Base-by-base conservation (phyloP, 1,140 invertebrate genomes). In the Scaptomyza graminum region DNA sequence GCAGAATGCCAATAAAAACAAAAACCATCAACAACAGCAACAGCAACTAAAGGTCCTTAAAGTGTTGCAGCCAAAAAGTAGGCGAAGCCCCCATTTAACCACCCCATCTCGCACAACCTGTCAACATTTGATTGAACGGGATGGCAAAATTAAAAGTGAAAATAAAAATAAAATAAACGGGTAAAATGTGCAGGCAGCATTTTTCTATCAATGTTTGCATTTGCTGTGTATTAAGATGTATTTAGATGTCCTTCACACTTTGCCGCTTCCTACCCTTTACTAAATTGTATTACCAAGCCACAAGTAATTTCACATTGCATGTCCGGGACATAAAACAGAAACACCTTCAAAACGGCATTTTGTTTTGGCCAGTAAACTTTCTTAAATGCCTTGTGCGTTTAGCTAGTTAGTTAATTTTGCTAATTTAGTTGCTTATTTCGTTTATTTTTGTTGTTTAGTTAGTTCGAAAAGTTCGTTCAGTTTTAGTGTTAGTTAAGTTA, bases 181-280 rank as follows among this genome's bases (percentile, higher is more conserved):
- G 28, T 31, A 31, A 31, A 5, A 31, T 31, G 12, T 44, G 57
- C 22, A 13, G 13, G 2, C 70, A 74, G 61, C 61, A 74, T 47
- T 31, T 65, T 73, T 46, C 49, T 9, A n/a, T 34, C 54, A 25
- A 41, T 60, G 65, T 76, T 75, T 75, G 51, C 56, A 34, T 43
- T 37, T 70, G 59, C 41, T 52, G 49, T 60, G 73, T n/a, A n/a
- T n/a, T n/a, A n/a, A 39, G 59, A 76, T 70, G 70, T 70, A 76
- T 70, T 34, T 34, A 9, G 31, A 34, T 9, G 31, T 8, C 31
- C 31, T 34, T 34, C 31, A 34, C 31, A 34, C 31, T 9, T 34
- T 34, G 31, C 31, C 31, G 0, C 28, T 31, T 18, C 11, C 28
- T 31, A 4, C 51, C n/a, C 31, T 1, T 34, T 6, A 8, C 31